Evolutionary conservation across 1,140 invertebrate genomes (phyloP), one percentile per base, ranked within the genome.

Genomic region (Elysia chlorotica): DNA sequence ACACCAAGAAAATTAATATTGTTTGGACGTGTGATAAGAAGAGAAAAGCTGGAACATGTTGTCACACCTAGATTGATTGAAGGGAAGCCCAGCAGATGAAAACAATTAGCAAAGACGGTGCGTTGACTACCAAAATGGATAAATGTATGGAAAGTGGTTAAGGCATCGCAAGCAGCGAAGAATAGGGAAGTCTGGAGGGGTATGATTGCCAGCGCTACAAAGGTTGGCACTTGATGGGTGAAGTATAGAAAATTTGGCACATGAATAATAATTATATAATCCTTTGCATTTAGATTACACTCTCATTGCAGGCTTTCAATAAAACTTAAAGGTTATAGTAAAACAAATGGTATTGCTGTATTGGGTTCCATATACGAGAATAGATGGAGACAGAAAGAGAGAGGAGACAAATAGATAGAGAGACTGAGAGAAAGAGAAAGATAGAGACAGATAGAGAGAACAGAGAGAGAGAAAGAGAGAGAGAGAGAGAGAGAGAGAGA

Each of bases 321-420:
- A 48, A n/a, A n/a, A 48, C 10, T 10, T 14, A n/a, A 48, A 48
- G 41, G 41, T 14, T 10, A 48, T 14, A n/a, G 41, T 14, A n/a
- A n/a, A 48, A n/a, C 10, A 48, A n/a, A n/a, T 14, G 41, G 41
- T 14, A 48, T 10, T 14, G 41, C 10, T 14, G 41, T 10, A 48
- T 10, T 10, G n/a, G 41, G 41, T 14, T 10, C 10, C 10, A n/a
- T 10, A 48, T 10, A 48, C 10, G 62, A 37, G 35, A 37, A 25
- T n/a, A n/a, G 41, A 48, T 10, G 41, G n/a, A n/a, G 41, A 48
- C 25, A 65, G 35, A 37, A 36, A 65, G 62, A 65, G 35, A 23
- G 62, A 65, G 62, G n/a, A 37, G 62, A 65, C 23, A 37, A 36
- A 65, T 31, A 65, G 35, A n/a, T 31, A 21, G 30, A 63, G 31